These are phyloP conservation scores for Minunthozetes semirufus DNA, from an alignment of 2,888 invertebrate species.

Conservation along the genomic window DNA sequence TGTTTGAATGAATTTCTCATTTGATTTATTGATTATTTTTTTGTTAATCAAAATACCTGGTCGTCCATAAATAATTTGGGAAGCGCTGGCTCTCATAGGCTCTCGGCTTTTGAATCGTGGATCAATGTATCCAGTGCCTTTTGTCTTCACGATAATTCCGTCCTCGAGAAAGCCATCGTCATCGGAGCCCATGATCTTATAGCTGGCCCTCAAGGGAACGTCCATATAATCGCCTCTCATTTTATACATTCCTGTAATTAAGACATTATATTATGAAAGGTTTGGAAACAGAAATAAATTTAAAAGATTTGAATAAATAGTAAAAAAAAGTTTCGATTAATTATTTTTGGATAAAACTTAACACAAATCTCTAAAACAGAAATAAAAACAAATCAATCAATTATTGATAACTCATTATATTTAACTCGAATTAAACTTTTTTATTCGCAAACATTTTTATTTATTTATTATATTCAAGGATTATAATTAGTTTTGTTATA, in stretches of 20 bases:
- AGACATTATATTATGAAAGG: background rate
- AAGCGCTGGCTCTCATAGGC: background rate
- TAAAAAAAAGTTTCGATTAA: background rate
- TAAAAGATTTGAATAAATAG: background rate
- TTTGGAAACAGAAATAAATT: background rate
- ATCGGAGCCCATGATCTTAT: constrained; percentile 32
- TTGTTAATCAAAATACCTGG: background rate
- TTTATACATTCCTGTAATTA: constrained; percentile 7
- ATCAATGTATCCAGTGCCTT: constrained; percentile 35
- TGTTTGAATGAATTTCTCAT: too few relatives aligned
- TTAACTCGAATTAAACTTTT: too few relatives aligned
- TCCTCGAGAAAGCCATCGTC: constrained; percentile 34
- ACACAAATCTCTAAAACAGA: background rate
- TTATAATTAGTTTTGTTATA: too few relatives aligned
- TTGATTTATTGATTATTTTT: too few relatives aligned
- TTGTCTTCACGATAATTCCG: constrained; percentile 34
- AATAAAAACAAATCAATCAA: too few relatives aligned
- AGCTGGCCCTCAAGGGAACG: constrained; percentile 31
- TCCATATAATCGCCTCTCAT: constrained; percentile 34
- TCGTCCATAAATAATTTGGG: constrained; percentile 12
- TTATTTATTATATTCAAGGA: too few relatives aligned
- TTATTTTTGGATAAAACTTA: background rate
- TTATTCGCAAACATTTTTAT: too few relatives aligned
- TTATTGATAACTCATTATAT: too few relatives aligned
- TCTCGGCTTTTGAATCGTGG: constrained; percentile 5